Percentiles rank a stretch among this genome's conserved stretches.
Conservation (phyloP, 1,140 invertebrate species). For the Drosophila guanche region DNA sequence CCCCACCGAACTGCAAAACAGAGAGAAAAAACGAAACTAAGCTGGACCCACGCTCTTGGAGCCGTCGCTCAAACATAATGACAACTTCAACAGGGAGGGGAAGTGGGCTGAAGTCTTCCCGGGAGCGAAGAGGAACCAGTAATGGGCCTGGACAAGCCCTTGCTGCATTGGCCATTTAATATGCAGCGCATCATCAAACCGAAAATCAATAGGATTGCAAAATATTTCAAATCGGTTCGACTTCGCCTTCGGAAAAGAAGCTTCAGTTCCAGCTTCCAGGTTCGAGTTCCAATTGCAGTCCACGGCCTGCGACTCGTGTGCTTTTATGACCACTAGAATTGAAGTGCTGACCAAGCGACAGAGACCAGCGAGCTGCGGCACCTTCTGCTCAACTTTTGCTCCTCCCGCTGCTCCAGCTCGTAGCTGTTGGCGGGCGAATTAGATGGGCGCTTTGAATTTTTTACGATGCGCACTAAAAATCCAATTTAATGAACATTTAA, state of each 20-base stretch:
- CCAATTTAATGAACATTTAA: conserved; percentile 83
- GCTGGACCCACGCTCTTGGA: conserved; percentile 4
- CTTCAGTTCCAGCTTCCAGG: neutral
- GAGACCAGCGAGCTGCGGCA: conserved; percentile 2
- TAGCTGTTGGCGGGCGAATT: conserved; percentile 68
- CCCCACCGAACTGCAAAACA: conserved; percentile 22
- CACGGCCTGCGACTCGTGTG: conserved; percentile 35
- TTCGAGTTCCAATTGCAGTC: too few relatives aligned
- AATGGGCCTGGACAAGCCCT: conserved; percentile 9
- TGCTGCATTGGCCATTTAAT: conserved; percentile 65
- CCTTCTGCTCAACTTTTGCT: conserved; percentile 40
- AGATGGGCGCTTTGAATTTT: conserved; percentile 82
- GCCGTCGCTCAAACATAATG: conserved; percentile 46
- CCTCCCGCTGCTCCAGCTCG: conserved; percentile 1
- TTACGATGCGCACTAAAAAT: conserved; percentile 83
- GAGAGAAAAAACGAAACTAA: conserved; percentile 21
- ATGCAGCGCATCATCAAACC: conserved; percentile 70
- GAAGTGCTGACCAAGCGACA: conserved; percentile 54
- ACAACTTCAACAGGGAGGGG: conserved; percentile 35
- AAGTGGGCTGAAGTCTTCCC: neutral
- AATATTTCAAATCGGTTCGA: conserved; percentile 78
- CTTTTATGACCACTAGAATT: conserved; percentile 67
- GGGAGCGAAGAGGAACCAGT: neutral
- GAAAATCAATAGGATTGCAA: conserved; percentile 73
- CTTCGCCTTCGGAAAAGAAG: conserved; percentile 13